These are phyloP conservation scores for Dendrocincla tyrannina DNA, from an alignment of 2,797 vertebrate genomes.

Conservation along the genomic window DNA sequence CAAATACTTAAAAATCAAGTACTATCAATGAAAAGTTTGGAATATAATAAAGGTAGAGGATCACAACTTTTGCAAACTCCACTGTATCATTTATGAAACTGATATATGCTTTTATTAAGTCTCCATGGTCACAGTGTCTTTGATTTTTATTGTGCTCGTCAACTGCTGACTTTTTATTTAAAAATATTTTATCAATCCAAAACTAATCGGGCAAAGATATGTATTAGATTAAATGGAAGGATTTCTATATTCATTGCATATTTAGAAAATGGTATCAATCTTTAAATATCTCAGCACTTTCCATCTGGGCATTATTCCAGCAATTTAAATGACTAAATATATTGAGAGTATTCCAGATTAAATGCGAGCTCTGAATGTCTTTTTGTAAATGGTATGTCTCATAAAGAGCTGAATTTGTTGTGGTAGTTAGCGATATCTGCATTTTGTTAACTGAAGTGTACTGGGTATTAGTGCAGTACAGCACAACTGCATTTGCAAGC, in stretches of 20 bases:
- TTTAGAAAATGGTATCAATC: slow-evolving; percentile 42
- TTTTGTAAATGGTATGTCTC: neutral
- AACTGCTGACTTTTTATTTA: slow-evolving; percentile 19
- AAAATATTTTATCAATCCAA: slow-evolving; percentile 31
- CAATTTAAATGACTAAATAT: slow-evolving; percentile 52
- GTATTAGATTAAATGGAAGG: slow-evolving; percentile 48
- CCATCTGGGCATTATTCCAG: slow-evolving; percentile 35
- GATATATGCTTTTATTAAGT: neutral
- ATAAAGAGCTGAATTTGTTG: slow-evolving; percentile 4
- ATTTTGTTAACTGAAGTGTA: neutral
- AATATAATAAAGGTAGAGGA: neutral
- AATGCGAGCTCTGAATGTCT: slow-evolving; percentile 1
- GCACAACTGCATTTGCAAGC: neutral
- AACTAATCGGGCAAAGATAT: neutral
- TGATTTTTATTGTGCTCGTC: neutral
- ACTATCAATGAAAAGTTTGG: neutral
- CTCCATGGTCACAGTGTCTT: neutral
- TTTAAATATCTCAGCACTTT: slow-evolving; percentile 58
- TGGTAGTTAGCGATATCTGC: neutral
- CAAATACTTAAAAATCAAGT: neutral
- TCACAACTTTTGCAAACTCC: neutral
- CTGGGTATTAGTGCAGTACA: neutral
- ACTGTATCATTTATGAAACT: neutral
- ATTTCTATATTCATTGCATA: slow-evolving; percentile 32
- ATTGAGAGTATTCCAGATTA: slow-evolving; percentile 41